Evolutionary conservation across 2,113 vertebrate genomes (phyloP).

Genomic region (Oreotrochilus melanogaster): DNA sequence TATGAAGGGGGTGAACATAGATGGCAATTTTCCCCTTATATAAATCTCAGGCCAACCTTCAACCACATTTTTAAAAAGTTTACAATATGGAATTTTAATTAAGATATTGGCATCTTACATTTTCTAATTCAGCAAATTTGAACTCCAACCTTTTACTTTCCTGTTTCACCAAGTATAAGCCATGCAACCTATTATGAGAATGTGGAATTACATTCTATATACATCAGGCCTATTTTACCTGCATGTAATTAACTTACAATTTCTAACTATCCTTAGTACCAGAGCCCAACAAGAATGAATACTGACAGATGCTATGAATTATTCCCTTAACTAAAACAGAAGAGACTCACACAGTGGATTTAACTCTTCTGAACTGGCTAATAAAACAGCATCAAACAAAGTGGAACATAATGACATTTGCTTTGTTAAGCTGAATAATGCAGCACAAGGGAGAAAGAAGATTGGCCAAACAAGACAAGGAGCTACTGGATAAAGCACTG

Average conservation of each 20-base stretch:
- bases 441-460: background rate
- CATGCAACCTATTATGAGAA: background rate
- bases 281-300: background rate
- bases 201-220: background rate
- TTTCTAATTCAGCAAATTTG: background rate
- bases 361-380: background rate
- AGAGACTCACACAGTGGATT: background rate
- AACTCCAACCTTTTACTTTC: slow-evolving; percentile 10
- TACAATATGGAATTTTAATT: slow-evolving; percentile 2
- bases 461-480: background rate
- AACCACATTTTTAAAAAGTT: background rate
- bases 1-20: background rate
- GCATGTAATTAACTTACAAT: slow-evolving; percentile 10
- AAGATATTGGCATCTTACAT: background rate
- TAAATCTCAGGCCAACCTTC: background rate
- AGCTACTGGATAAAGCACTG: background rate
- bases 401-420: background rate
- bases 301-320: slow-evolving; percentile 33
- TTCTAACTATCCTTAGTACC: background rate
- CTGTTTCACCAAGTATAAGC: background rate
- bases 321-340: background rate
- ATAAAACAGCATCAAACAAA: background rate
- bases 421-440: background rate
- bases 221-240: slow-evolving; percentile 26
- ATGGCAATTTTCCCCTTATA: background rate